Evolutionary conservation across 2,113 vertebrate species (phyloP), one percentile per base, ranked within the genome.

Genomic region (Xiphophorus couchianus): DNA sequence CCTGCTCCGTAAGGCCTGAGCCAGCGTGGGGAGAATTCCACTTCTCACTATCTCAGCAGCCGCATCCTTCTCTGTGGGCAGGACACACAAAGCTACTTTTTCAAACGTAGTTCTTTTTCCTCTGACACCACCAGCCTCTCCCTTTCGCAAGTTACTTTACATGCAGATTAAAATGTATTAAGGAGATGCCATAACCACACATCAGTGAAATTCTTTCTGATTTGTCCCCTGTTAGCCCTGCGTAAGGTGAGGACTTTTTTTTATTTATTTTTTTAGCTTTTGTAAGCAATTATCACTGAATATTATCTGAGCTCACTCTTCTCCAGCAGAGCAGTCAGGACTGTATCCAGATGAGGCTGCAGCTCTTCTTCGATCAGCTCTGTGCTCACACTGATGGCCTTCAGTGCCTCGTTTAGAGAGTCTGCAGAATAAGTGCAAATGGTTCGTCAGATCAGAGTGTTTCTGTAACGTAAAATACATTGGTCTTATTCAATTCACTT

Each of bases 31-130:
- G 25, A 96, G 92, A 80, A 96, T 93, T 35, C 93, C 94, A 71
- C 94, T 95, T 31, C 80, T 89, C 60, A 74, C 77, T 19, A 97
- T 89, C 12, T 95, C 85, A 19, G 76, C 67, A 29, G 94, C 93
- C 54, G 93, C 90, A 79, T 90, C 94, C 77, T 95, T 94, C 82
- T 94, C 96, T 96, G 92, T 54, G 77, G 69, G 71, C 58, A 90
- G 77, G 69, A 72, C 58, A 90, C 37, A 84, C 71, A 87, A 28
- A 70, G 1, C 28, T 0, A 51, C 3, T 11, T 54, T 54, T 54
- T 35, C 33, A 35, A 35, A 35, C 33, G 19, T 48, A 7, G 44
- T 48, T 17, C 44, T 48, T 48, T 48, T 17, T 48, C 5, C 44
- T 19, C 42, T 44, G 15, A 17, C 4, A 44, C 42, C 42, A 17